Evolutionary conservation across 2,888 invertebrate genomes (phyloP), one percentile per base, ranked within the genome.

Genomic region (Tiliacea citrago): DNA sequence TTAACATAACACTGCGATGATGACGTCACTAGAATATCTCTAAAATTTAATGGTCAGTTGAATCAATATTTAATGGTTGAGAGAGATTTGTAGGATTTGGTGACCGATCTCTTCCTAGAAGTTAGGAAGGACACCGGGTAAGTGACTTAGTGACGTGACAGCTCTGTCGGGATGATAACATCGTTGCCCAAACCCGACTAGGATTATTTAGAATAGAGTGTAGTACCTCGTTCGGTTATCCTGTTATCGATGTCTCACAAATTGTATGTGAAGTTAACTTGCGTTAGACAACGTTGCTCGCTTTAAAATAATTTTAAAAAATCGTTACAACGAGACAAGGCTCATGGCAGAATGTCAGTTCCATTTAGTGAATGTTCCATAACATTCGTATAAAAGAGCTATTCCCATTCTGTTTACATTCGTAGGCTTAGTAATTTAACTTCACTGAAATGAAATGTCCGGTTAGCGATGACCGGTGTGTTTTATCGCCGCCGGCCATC

Each of bases 401-500:
- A 51, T 83, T 73, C 29, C 49, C 63, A 79, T 80, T 83, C 83
- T 47, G 61, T 42, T 63, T 71, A 57, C 81, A 71, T 75, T 42
- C 61, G 68, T 75, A 67, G 62, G 79, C 72, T 81, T 74, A 75
- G 68, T 65, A 68, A 84, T 84, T 81, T 81, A 84, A 84, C 82
- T 84, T 81, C 55, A 74, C 68, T 47, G 71, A 70, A 84, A 81
- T 79, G 49, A 85, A 86, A 86, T 65, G 84, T 81, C 75, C 60
- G 57, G 82, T 71, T 55, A 55, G 60, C 69, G 39, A 77, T 77
- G 80, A 55, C 81, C 70, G 66, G 75, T 72, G 75, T 84, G 77
- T 68, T 84, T 84, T 81, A 84, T 86, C 74, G 77, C 74, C 61
- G 60, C 49, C 63, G 42, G 61, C 74, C 69, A 58, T 76, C 53